Base-by-base conservation (phyloP, 2,888 invertebrate species). In the Lymantria monacha region DNA sequence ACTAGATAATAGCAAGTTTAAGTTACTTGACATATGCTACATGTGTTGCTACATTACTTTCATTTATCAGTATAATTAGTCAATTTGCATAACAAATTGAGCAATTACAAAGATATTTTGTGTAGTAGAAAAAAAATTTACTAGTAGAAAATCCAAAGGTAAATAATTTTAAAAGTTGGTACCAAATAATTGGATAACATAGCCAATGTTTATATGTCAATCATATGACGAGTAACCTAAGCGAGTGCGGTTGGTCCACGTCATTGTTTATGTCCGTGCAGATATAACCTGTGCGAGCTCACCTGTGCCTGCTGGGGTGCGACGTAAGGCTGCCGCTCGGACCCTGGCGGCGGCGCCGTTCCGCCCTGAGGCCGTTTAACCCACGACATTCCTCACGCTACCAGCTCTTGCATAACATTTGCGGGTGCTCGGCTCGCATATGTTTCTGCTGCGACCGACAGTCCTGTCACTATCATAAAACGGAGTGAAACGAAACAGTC, bases 401-500 rank as follows among this genome's bases (percentile, higher is more conserved):
- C 70, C 70, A 72, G 73, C 73, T 63, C 83, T 91, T 91, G 91
- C 84, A 88, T 91, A 91, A 91, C 91, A 87, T 87, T 83, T 79
- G 81, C 74, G 57, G 63, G 70, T 56, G 64, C 70, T 57, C 66
- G 64, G 74, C 66, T 79, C 79, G 76, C 90, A 87, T 91, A 90
- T 82, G 88, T 74, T 83, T 63, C 72, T 64, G 66, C 72, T 67
- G 70, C 70, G 61, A 72, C 72, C 72, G 79, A 76, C 70, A 79
- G 81, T 82, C 75, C 76, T 78, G 81, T 85, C 85, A 85, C 87
- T 84, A 81, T 78, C 82, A 80, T 79, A 67, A 72, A 82, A 78
- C 67, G 65, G 63, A 66, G 59, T 61, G 54, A 71, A 73, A 69
- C 74, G 49, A 74, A 71, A 73, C 66, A 68, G 67, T 48, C 61